Percentiles rank a stretch among this genome's conserved stretches.
These are phyloP conservation scores for Drosophila asahinai DNA, from an alignment of 1,140 invertebrate species.

Conservation along the genomic window DNA sequence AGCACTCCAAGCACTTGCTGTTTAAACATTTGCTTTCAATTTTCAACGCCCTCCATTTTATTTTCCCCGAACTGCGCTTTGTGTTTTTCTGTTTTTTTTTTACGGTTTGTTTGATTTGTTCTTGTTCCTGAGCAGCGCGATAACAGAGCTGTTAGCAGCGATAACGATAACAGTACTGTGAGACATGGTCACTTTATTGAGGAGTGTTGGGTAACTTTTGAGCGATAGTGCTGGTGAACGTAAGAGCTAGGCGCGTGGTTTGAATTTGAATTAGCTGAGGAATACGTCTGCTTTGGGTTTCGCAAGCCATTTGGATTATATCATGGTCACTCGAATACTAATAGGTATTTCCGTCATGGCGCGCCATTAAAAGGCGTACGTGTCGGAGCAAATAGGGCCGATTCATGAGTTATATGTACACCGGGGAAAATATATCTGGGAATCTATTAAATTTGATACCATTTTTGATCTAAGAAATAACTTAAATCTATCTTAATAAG, in stretches of 20 bases:
- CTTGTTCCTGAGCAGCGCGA: background rate
- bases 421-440: background rate
- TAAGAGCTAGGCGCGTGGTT: constrained; percentile 43
- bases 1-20: constrained; percentile 5
- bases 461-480: background rate
- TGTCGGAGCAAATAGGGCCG: constrained; percentile 51
- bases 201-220: constrained; percentile 7
- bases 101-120: constrained; percentile 33
- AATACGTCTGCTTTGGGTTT: constrained; percentile 45
- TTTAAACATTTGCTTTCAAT: constrained; percentile 37
- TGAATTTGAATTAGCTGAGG: constrained; percentile 60
- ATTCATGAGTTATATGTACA: constrained; percentile 35
- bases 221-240: constrained; percentile 13
- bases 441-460: too few relatives aligned
- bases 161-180: constrained; percentile 7
- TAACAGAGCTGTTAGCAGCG: background rate
- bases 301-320: constrained; percentile 71
- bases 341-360: constrained; percentile 80
- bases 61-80: constrained; percentile 18
- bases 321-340: constrained; percentile 62
- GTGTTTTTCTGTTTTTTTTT: constrained; percentile 22
- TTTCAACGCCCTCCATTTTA: constrained; percentile 5
- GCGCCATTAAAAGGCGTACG: constrained; percentile 53
- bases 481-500: background rate
- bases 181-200: background rate